Evolutionary conservation across 1,140 invertebrate species (phyloP).

Genomic region (Drosophila tani): DNA sequence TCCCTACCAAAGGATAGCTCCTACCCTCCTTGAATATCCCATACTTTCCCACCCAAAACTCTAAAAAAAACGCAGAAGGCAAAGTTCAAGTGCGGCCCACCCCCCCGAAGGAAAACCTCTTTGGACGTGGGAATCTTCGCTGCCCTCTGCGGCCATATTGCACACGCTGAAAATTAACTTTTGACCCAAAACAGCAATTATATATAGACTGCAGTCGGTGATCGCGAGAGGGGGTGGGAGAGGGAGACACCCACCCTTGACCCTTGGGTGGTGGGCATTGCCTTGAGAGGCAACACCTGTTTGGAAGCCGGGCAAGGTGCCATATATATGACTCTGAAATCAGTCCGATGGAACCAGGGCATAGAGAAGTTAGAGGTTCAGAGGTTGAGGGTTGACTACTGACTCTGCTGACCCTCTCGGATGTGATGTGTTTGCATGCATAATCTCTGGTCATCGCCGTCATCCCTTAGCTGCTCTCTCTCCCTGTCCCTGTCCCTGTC

Average conservation of each 20-base stretch:
- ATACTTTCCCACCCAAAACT: constrained; percentile 32
- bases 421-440: constrained; percentile 74
- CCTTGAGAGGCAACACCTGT: constrained; percentile 83
- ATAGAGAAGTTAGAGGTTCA: constrained; percentile 3
- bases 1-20: background rate
- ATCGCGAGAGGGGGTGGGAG: constrained; percentile 6
- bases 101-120: constrained; percentile 19
- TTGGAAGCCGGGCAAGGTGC: constrained; percentile 60
- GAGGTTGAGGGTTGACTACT: constrained; percentile 33
- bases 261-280: constrained; percentile 13
- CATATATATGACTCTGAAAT: constrained; percentile 75
- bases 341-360: constrained; percentile 74
- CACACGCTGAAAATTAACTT: constrained; percentile 77
- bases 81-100: constrained; percentile 47
- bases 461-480: constrained; percentile 71
- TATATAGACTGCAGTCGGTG: background rate
- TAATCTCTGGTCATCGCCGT: constrained; percentile 77
- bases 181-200: constrained; percentile 77
- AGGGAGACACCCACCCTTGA: constrained; percentile 34
- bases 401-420: constrained; percentile 54
- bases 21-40: constrained; percentile 32
- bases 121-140: constrained; percentile 74
- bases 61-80: constrained; percentile 14
- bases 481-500: background rate
- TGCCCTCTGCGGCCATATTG: constrained; percentile 61